Evolutionary conservation across 2,888 invertebrate species (phyloP), one percentile per base, ranked within the genome.

Genomic region (Mamestra brassicae): DNA sequence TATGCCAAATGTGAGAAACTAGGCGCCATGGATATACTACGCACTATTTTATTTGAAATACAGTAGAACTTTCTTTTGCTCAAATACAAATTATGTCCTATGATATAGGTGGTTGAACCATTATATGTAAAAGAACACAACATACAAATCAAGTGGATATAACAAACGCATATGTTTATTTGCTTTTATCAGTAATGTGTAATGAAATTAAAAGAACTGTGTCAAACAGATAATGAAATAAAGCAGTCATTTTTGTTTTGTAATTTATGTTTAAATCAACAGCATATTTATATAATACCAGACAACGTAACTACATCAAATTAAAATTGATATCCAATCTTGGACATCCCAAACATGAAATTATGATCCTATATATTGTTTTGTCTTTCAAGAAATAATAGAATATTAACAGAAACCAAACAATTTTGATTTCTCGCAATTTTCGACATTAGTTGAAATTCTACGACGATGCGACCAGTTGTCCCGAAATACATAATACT

Each of bases 401-500:
- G 34, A 67, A 80, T 79, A 34, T 65, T 60, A 58, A 54, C 52
- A 47, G 50, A 63, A 65, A 47, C 11, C 17, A 54, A 63, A 69
- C 60, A 26, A 36, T 76, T 64, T 54, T 11, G 8, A 57, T 83
- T 75, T 76, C 38, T 74, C 57, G 60, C 67, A 68, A 69, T 50
- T 38, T 52, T 68, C 38, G 34, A 64, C 65, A 36, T n/a, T 69
- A 62, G 45, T 75, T 62, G 63, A 74, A 63, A n/a, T 42, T 36
- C n/a, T 61, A 74, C 81, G 86, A 87, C 80, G 81, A 81, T 86
- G 80, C 90, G 91, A 85, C 86, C 75, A 84, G 85, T 78, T 73
- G 82, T 79, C 85, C 89, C 87, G 86, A 85, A 84, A 80, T 89
- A 89, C 92, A 87, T 88, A 87, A 90, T 90, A 92, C 92, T 89